Evolutionary conservation across 2,888 invertebrate species (phyloP), one percentile per base, ranked within the genome.

Genomic region (Rhingia rostrata): DNA sequence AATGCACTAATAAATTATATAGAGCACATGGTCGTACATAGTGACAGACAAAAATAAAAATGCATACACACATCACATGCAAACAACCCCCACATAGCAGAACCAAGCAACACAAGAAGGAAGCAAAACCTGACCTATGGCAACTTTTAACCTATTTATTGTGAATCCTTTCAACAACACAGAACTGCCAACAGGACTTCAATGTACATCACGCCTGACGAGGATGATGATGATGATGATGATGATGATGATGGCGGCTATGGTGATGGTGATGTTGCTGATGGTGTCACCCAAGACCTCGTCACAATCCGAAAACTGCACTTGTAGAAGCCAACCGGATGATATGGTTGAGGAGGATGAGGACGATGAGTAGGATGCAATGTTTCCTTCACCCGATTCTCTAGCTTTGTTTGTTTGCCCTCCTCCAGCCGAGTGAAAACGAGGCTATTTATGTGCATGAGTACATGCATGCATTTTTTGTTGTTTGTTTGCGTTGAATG

Each of bases 141-240:
- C 81, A 81, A 81, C 77, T 81, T 77, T 81, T 70, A 81, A 77
- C 81, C 75, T 81, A 81, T 77, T 77, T 81, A 70, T 64, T 81
- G 58, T 39, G 69, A 77, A 64, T 81, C 75, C 49, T 35, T 74
- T 61, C 58, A 77, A 58, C 58, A 47, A 35, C 49, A 39, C 32
- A 9, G 51, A 58, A 60, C 5, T 5, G 9, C 6, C 10, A 35
- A 35, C 12, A 37, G 5, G 9, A 49, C 10, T 6, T 5, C 30
- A 37, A 7, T 43, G 61, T 33, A 37, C 10, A 37, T 53, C 45
- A 30, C 43, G 41, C 6, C 22, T 45, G 35, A 37, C 14, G 32
- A 6, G 10, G 60, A 41, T 37, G 60, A 39, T n/a, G 22, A 22
- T 69, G 77, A 47, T 22, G 33, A 5, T 61, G 51, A 33, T 63